Base-by-base conservation (phyloP, 2,797 vertebrate genomes). In the Poeciliopsis gracilis region DNA sequence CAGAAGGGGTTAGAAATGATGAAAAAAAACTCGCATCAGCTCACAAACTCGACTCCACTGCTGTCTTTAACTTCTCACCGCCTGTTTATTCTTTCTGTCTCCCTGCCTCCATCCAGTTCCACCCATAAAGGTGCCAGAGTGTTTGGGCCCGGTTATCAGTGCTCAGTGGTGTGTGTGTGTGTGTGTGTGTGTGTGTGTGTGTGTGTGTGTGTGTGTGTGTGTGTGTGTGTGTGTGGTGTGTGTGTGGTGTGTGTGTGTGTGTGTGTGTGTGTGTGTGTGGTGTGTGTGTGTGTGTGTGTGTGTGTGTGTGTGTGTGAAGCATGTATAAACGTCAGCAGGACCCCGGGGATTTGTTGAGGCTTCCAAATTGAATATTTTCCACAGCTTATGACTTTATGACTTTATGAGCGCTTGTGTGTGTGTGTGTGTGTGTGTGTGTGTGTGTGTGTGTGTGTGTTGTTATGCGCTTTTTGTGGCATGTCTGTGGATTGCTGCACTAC, bases 361-460 rank as follows among this genome's bases (percentile, higher is more conserved):
- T 88, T 87, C 87, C 82, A 91, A 93, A 92, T 90, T 88, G 87
- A 93, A 91, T 88, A 84, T 89, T 92, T 90, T 90, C 85, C 85
- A 78, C 86, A 82, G 82, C 87, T 91, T 87, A 72, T 86, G 83
- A 83, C 78, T 88, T 91, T 87, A 72, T 86, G 83, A 83, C 78
- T 88, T 18, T 36, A 49, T 47, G 36, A 81, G 83, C 77, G 73
- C 46, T 8, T 63, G 1, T 76, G 45, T 77, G 45, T 38, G 69
- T 33, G 72, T 72, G 45, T 38, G 69, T 33, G 72, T 72, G 36
- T 38, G 41, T 43, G 41, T 43, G 43, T 43, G 41, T 10, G 41
- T 10, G 38, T 41, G 41, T 76, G 47, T 79, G 47, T 57, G 23
- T 75, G 53, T 75, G 45, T 86, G 84, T 80, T 18, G 12, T 69